Evolutionary conservation across 1,140 invertebrate genomes (phyloP).

Genomic region (Drosophila asahinai): DNA sequence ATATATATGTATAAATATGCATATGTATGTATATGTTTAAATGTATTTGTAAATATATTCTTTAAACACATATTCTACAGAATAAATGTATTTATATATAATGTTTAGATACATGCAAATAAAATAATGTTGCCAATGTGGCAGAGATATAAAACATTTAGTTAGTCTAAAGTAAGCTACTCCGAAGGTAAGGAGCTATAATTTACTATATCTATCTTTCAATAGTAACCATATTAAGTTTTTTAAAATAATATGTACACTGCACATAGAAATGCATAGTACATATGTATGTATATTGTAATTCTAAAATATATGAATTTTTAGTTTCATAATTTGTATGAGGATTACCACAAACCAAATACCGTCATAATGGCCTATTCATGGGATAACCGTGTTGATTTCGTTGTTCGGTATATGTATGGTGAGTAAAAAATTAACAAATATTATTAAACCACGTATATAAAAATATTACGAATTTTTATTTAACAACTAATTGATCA

Average conservation of each 20-base stretch:
- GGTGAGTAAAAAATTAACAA: conserved; percentile 87
- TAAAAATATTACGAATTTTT: no score
- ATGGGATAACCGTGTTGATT: conserved; percentile 92
- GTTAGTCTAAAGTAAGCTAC: conserved; percentile 76
- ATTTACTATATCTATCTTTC: conserved; percentile 20
- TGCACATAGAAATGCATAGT: neutral
- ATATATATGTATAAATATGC: conserved; percentile 25
- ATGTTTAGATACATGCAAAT: conserved; percentile 72
- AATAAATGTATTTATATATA: conserved; percentile 21
- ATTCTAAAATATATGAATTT: conserved; percentile 25
- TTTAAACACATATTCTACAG: conserved; percentile 13
- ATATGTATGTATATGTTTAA: conserved; percentile 18
- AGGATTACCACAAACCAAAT: conserved; percentile 31
- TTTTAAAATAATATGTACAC: neutral
- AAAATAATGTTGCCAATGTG: conserved; percentile 74
- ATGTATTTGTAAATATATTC: conserved; percentile 11
- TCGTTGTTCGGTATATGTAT: conserved; percentile 92
- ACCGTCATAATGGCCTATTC: conserved; percentile 86
- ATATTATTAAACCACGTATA: no score
- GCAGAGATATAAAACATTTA: conserved; percentile 52
- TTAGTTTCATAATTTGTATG: conserved; percentile 51
- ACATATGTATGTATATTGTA: conserved; percentile 11
- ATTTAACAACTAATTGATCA: no score
- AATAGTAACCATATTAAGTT: conserved; percentile 10
- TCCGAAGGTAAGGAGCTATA: conserved; percentile 63